Percentiles rank a stretch among this genome's conserved stretches.
Evolutionary conservation across 2,797 vertebrate genomes (phyloP).

Genomic region (Macroramphosus scolopax): DNA sequence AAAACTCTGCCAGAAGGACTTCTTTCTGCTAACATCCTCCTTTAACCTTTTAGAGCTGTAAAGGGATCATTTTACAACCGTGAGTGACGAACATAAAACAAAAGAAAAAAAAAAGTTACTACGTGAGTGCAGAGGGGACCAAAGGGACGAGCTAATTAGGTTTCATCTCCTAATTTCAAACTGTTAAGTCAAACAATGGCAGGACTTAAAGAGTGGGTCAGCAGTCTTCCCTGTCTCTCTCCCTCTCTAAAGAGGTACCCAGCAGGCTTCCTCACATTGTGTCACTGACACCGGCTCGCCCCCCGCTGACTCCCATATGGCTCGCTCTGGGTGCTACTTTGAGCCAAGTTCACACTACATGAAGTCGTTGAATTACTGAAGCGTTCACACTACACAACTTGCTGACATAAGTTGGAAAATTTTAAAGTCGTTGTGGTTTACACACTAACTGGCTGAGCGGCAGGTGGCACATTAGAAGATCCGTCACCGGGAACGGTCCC

Average conservation of each 20-base stretch:
- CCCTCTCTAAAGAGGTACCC: conserved; percentile 24
- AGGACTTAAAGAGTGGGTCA: conserved; percentile 37
- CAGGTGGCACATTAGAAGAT: no score
- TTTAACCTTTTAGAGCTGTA: no score
- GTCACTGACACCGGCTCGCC: conserved; percentile 50
- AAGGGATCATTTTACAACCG: no score
- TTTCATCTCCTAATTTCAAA: conserved; percentile 44
- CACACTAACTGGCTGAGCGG: no score
- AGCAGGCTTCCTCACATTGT: conserved; percentile 39
- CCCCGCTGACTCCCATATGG: conserved; percentile 56
- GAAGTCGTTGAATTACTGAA: no score
- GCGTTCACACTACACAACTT: no score
- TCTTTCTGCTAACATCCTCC: conserved; percentile 11
- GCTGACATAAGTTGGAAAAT: no score
- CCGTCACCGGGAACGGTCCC: no score
- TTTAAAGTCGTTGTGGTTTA: no score
- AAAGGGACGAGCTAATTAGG: conserved; percentile 43
- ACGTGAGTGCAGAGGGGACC: conserved; percentile 19
- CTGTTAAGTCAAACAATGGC: conserved; percentile 22
- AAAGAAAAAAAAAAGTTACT: conserved; percentile 21
- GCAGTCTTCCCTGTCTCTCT: conserved; percentile 11
- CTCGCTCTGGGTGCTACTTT: conserved; percentile 24
- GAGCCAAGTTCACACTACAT: no score
- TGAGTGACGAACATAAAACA: conserved; percentile 33
- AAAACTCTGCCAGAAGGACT: conserved; percentile 17